phyloP scores from a whole-genome alignment of 2,113 vertebrate species.

The Sorex araneus region DNA sequence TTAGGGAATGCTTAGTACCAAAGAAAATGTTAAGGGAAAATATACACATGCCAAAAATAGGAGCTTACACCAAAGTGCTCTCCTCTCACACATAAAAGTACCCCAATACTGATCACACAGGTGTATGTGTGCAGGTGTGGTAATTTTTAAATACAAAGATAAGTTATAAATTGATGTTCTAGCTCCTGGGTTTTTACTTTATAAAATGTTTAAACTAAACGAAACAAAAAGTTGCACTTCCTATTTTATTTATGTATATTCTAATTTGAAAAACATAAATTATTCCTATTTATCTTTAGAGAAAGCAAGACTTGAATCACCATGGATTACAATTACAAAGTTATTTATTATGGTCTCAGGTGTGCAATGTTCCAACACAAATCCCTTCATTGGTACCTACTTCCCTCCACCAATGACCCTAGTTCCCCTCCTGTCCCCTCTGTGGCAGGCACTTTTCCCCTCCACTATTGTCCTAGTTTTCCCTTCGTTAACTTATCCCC shows the following conservation, averaged over 20 bases:
- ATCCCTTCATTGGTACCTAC: too few species aligned
- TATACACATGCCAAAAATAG: slow-evolving; percentile 50
- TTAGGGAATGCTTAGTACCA: slow-evolving; percentile 68
- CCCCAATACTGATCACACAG: neutral
- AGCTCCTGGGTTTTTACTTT: slow-evolving; percentile 27
- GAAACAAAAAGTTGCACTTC: neutral
- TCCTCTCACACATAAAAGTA: neutral
- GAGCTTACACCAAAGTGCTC: slow-evolving; percentile 2
- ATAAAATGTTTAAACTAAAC: slow-evolving; percentile 32
- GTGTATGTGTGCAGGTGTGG: neutral
- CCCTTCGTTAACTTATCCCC: too few species aligned
- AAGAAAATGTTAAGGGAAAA: slow-evolving; percentile 76
- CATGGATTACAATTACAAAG: too few species aligned
- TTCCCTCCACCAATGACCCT: too few species aligned
- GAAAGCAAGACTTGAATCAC: slow-evolving; percentile 9
- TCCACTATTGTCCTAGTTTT: too few species aligned
- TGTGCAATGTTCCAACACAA: too few species aligned
- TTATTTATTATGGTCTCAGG: too few species aligned
- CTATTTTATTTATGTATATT: slow-evolving; percentile 19
- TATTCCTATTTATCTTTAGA: slow-evolving; percentile 44
- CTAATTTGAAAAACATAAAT: neutral
- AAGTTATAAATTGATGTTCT: slow-evolving; percentile 25
- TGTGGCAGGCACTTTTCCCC: too few species aligned
- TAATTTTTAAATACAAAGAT: slow-evolving; percentile 19
- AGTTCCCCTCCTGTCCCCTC: too few species aligned